Base-by-base conservation (phyloP, 1,140 invertebrate genomes). In the Acyrthosiphon pisum region DNA sequence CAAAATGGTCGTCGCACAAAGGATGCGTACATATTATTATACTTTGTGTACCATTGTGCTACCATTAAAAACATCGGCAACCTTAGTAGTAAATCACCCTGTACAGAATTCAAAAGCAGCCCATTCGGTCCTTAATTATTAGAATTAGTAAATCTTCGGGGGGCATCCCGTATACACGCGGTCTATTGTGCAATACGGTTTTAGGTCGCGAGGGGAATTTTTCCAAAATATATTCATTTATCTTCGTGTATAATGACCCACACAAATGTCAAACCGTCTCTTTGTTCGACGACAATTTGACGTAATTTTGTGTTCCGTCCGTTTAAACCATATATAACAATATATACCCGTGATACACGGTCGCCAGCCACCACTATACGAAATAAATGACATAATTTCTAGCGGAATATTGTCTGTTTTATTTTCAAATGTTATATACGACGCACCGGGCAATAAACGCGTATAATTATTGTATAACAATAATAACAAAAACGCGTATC, bases 211-310 rank as follows among this genome's bases (percentile, higher is more conserved):
- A 86, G 84, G 84, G 84, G 84, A 86, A 86, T 86, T 46, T 84
- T 86, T 46, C 14, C 0, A 53, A 86, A 86, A 86, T 44, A 86
- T 86, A 46, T 60, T 68, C 89, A 90, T 90, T 68, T 90, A 90
- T 90, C 89, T 90, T 44, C 37, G 89, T 44, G 89, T 90, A 53
- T 53, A 90, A 90, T 90, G 89, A 90, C 89, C 89, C 89, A 68
- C 89, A 60, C 89, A 20, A 90, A 90, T n/a, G 89, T 90, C 89
- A 53, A 60, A 90, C 88, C 50, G 37, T 60, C 89, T 68, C 37
- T 18, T 90, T 90, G 89, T 68, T 44, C 89, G 56, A 68, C 89
- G 50, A 90, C 89, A 46, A 60, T 68, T 41, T 44, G 56, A 90
- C 41, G 37, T 90, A 90, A 68, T 60, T 60, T 68, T 20, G 23